phyloP scores from a whole-genome alignment of 2,113 vertebrate species.

The Sarotherodon lohbergeri region DNA sequence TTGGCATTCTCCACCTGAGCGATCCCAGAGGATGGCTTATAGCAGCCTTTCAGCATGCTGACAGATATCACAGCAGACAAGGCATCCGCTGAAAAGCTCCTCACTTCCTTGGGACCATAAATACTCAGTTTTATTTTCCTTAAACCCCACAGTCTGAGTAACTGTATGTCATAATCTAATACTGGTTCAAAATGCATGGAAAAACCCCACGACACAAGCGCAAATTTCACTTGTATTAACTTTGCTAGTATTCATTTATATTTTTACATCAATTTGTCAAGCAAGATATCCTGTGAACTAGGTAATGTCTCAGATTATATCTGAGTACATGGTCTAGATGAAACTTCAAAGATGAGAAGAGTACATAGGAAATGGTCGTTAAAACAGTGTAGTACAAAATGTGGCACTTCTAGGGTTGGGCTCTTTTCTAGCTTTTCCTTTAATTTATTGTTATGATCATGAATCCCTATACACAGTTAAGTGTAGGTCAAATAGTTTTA shows the following conservation, averaged over 20 bases:
- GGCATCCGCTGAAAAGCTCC: slow-evolving; percentile 1
- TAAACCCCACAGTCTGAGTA: background rate
- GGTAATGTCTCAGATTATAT: background rate
- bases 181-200: background rate
- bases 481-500: background rate
- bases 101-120: slow-evolving; percentile 29
- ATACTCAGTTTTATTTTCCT: slow-evolving; percentile 6
- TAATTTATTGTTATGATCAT: background rate
- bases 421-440: background rate
- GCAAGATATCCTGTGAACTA: background rate
- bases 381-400: background rate
- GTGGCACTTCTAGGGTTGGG: background rate
- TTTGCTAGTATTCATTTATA: background rate
- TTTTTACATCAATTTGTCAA: background rate
- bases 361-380: background rate
- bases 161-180: slow-evolving; percentile 9
- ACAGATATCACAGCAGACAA: slow-evolving; percentile 64
- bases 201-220: background rate
- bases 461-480: background rate
- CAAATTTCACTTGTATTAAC: background rate
- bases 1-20: slow-evolving; percentile 40
- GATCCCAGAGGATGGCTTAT: slow-evolving; percentile 41
- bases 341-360: background rate
- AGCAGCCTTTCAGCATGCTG: slow-evolving; percentile 40
- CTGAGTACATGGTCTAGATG: background rate